phyloP scores from a whole-genome alignment of 23 tunicate species.

The Trididemnum miniatum region DNA sequence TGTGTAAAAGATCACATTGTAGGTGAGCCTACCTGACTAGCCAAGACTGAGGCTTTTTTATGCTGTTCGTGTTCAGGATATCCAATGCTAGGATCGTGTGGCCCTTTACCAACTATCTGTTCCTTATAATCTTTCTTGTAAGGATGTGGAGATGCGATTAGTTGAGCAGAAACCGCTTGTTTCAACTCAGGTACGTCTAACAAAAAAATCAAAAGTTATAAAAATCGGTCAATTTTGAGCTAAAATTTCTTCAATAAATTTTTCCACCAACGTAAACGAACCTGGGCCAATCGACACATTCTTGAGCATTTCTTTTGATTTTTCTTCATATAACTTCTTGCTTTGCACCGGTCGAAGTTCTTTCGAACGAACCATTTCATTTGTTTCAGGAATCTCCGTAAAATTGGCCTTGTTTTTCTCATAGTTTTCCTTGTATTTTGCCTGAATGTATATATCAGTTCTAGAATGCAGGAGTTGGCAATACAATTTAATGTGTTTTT shows the following conservation, averaged over 20 bases:
- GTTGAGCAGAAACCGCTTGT: constrained; percentile 62
- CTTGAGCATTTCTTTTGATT: constrained; percentile 63
- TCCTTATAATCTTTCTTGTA: constrained; percentile 78
- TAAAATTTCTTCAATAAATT: too few species aligned
- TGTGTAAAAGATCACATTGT: too few species aligned
- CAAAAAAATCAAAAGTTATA: background rate
- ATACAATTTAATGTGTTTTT: too few species aligned
- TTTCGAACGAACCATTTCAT: constrained; percentile 76
- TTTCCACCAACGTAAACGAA: background rate
- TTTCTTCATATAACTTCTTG: constrained; percentile 63
- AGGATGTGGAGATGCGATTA: constrained; percentile 43
- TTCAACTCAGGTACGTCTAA: constrained; percentile 67
- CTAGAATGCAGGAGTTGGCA: too few species aligned
- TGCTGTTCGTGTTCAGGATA: constrained; percentile 85
- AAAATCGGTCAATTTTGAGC: too few species aligned
- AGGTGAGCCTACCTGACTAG: constrained; percentile 24
- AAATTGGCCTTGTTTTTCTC: constrained; percentile 79
- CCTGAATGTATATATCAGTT: too few species aligned
- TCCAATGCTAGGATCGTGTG: constrained; percentile 73
- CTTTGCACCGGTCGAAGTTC: constrained; percentile 66
- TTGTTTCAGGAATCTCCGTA: constrained; percentile 61
- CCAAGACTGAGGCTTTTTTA: constrained; percentile 42
- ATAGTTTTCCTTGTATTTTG: constrained; percentile 71
- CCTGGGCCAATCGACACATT: constrained; percentile 68
- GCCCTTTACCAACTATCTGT: constrained; percentile 76